phyloP scores from a whole-genome alignment of 2,888 invertebrate species.

The Rambutsinella grinnellia region DNA sequence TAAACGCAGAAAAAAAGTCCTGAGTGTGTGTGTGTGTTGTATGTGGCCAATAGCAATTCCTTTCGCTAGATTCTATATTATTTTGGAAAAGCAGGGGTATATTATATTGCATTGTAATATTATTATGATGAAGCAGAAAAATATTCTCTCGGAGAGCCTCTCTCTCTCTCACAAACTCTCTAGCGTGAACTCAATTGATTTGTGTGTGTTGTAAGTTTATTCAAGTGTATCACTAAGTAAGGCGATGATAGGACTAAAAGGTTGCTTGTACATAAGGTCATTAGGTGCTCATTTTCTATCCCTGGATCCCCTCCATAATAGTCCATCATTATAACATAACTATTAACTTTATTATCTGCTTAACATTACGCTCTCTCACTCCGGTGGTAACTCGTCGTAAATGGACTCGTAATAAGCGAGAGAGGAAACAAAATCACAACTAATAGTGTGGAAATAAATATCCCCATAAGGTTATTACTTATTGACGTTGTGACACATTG shows the following conservation, averaged over 20 bases:
- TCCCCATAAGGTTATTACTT: too few species aligned
- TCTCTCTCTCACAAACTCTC: not conserved
- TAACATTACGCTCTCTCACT: too few species aligned
- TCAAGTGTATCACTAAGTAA: slow-evolving; percentile 55
- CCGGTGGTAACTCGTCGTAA: too few species aligned
- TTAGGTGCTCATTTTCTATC: slow-evolving; percentile 43
- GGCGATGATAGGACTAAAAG: slow-evolving; percentile 50
- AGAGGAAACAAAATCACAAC: too few species aligned
- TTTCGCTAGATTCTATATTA: not conserved
- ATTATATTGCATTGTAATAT: slow-evolving; percentile 24
- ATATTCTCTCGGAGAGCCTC: slow-evolving; percentile 34
- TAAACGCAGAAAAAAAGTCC: not conserved
- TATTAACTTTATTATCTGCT: too few species aligned
- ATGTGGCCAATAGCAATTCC: too few species aligned
- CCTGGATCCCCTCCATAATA: slow-evolving; percentile 44
- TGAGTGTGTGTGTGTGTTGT: not conserved
- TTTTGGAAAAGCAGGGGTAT: slow-evolving; percentile 2
- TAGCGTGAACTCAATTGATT: slow-evolving; percentile 54
- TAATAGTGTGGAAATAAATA: too few species aligned
- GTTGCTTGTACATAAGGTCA: slow-evolving; percentile 51
- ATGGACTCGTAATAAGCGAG: too few species aligned
- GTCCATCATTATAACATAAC: too few species aligned
- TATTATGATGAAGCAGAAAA: slow-evolving; percentile 47
- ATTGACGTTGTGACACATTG: slow-evolving; percentile 52
- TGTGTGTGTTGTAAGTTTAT: slow-evolving; percentile 54